Evolutionary conservation across 2,113 vertebrate genomes (phyloP).

Genomic region (Empidonax traillii): DNA sequence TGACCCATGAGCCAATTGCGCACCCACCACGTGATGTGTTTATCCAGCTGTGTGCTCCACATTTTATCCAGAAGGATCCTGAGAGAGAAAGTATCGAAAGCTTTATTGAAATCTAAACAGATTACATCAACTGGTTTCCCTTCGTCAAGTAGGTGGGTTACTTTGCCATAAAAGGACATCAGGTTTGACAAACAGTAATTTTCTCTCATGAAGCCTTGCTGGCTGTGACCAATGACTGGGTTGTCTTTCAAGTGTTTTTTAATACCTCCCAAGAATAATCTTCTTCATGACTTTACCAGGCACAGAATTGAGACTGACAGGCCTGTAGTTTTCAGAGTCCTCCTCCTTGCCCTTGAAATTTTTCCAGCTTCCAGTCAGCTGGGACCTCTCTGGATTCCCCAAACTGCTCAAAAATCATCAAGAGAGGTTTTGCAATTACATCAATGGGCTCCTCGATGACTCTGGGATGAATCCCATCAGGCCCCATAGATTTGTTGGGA

Average conservation of each 20-base stretch:
- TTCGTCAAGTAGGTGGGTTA: not conserved
- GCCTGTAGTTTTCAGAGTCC: not conserved
- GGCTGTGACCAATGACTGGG: not conserved
- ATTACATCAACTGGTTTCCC: not conserved
- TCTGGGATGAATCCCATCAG: not conserved
- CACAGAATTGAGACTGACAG: not conserved
- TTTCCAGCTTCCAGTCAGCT: not conserved
- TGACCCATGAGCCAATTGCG: not conserved
- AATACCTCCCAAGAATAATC: not conserved
- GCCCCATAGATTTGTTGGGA: not conserved
- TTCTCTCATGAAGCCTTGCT: not conserved
- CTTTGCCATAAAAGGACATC: not conserved
- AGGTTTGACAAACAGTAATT: not conserved
- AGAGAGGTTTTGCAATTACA: not conserved
- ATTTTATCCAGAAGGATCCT: not conserved
- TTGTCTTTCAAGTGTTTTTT: not conserved
- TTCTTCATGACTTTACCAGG: not conserved
- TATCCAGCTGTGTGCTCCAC: not conserved
- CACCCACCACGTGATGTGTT: not conserved
- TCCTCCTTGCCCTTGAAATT: not conserved
- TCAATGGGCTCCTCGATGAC: not conserved
- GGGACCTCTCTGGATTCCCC: not conserved
- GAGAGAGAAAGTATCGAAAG: not conserved
- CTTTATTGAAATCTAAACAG: not conserved
- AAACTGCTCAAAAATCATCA: not conserved